Percentiles rank a stretch among this genome's conserved stretches.
These are phyloP conservation scores for Chrysaora quinquecirrha DNA, from an alignment of 30 jellyfish, hydroid and myxozoan species.

Conservation along the genomic window DNA sequence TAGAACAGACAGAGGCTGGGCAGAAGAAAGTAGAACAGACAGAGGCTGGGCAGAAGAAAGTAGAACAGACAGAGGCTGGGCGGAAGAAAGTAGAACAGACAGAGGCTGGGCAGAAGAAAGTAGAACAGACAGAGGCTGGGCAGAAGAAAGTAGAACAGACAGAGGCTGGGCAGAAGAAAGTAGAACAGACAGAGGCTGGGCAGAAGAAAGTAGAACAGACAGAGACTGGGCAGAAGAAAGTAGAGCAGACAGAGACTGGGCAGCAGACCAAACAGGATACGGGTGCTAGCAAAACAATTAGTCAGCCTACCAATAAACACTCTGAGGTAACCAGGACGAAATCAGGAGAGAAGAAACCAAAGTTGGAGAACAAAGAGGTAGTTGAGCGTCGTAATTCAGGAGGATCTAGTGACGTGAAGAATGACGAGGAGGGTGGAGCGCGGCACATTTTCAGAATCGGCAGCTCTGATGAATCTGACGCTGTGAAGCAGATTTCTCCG, in stretches of 20 bases:
- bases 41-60: neutral
- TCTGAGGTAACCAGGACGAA: neutral
- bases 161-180: neutral
- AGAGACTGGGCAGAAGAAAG: neutral
- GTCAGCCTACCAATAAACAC: no score
- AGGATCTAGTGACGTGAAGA: no score
- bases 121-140: neutral
- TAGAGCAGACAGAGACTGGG: no score
- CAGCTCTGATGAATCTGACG: constrained; percentile 40
- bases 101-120: no score
- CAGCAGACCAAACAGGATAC: no score
- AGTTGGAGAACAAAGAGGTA: neutral
- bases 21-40: neutral
- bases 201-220: neutral
- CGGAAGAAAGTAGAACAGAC: no score
- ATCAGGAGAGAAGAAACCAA: neutral
- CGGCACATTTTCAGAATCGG: constrained; percentile 45
- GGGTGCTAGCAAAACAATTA: no score
- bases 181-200: neutral
- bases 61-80: no score
- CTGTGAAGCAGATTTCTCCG: constrained; percentile 24
- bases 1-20: neutral
- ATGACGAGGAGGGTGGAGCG: neutral
- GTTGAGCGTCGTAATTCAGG: neutral
- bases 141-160: neutral